These are phyloP conservation scores for Epinephelus fuscoguttatus DNA, from an alignment of 2,113 vertebrate species.

Conservation along the genomic window DNA sequence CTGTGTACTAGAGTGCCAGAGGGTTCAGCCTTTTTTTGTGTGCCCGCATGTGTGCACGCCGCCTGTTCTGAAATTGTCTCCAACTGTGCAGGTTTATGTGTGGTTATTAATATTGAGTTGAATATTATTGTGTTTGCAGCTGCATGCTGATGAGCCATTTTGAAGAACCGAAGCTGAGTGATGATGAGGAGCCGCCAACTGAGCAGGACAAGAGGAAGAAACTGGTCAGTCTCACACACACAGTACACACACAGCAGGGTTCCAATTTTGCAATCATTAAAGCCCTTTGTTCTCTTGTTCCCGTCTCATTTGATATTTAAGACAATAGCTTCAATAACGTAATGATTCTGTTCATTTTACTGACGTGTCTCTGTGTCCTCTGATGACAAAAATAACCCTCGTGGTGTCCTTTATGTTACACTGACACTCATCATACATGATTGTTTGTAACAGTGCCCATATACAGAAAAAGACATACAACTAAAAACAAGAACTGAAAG, in stretches of 20 bases:
- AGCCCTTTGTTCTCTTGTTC: neutral
- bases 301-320: neutral
- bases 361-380: neutral
- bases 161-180: slow-evolving; percentile 92
- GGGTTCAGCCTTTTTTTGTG: slow-evolving; percentile 44
- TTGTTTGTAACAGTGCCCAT: neutral
- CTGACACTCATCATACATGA: neutral
- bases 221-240: slow-evolving; percentile 83
- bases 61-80: slow-evolving; percentile 56
- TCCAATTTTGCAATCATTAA: slow-evolving; percentile 2
- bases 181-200: slow-evolving; percentile 95
- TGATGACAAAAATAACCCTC: neutral
- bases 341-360: neutral
- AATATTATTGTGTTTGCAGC: slow-evolving; percentile 83
- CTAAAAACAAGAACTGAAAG: too few species aligned
- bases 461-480: too few species aligned
- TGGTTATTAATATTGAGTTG: slow-evolving; percentile 70
- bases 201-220: slow-evolving; percentile 99
- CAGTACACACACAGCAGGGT: neutral
- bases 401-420: neutral
- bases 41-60: slow-evolving; percentile 22
- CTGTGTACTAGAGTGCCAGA: slow-evolving; percentile 29
- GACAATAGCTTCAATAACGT: neutral
- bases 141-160: slow-evolving; percentile 95
- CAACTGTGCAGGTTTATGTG: slow-evolving; percentile 54